Base-by-base conservation (phyloP, 2,797 vertebrate genomes). In the Siniperca obscura region DNA sequence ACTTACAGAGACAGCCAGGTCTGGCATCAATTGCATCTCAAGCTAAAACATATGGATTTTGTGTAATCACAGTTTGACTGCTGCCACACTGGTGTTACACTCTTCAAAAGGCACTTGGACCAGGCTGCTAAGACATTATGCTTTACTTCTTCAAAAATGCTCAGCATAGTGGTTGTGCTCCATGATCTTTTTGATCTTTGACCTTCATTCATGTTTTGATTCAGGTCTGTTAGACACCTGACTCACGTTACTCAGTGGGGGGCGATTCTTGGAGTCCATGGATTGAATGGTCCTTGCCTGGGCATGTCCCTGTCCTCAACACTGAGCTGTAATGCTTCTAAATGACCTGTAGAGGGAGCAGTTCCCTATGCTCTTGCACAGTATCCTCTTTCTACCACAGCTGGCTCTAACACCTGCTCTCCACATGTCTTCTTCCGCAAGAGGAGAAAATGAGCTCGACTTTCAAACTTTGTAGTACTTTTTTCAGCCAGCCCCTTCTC, bases 331-430 rank as follows among this genome's bases (percentile, higher is more conserved):
- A 90, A 66, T 88, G 66, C 46, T 25, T 1, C 0, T 0, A 4
- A 13, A 0, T 56, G 78, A 44, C 91, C 95, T 93, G 86, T 87
- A 93, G 95, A 94, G 94, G 89, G 94, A 78, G 92, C 81, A 92
- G 78, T 90, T 86, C 72, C 70, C 93, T 91, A 82, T 71, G 40
- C 67, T 90, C 83, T 65, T 36, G 14, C 69, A 34, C 36, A 1
- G 0, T 19, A 57, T 64, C 14, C 2, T 44, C 64, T 59, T 22
- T 62, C 9, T 36, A 30, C 82, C 70, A 80, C 93, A 93, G 92
- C 92, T 92, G 94, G 85, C 78, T 86, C 57, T 65, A 92, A 94
- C 95, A 96, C 95, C 94, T 96, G 95, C 89, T 89, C 86, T 86
- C 94, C 96, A 96, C 94, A 96, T 96, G 96, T 93, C 82, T 67